Percentiles rank a stretch among this genome's conserved stretches.
These are phyloP conservation scores for Monomorium pharaonis DNA, from an alignment of 1,140 invertebrate genomes.

Conservation along the genomic window DNA sequence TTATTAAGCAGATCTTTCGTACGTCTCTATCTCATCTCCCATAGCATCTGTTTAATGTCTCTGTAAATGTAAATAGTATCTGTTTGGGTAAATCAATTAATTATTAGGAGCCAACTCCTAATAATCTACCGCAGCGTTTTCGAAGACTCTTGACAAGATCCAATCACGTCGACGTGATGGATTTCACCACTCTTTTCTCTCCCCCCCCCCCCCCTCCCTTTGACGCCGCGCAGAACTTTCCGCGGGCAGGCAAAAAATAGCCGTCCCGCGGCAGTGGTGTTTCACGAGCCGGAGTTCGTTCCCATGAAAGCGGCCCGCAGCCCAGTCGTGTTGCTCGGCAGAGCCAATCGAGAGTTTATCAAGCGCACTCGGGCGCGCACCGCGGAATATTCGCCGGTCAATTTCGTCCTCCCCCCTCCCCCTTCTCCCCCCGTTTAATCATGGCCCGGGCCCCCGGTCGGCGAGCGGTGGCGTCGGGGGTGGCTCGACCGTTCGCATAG, in stretches of 20 bases:
- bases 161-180: neutral
- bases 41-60: neutral
- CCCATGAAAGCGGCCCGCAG: conserved; percentile 64
- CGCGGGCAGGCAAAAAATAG: conserved; percentile 11
- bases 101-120: neutral
- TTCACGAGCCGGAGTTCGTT: conserved; percentile 24
- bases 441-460: conserved; percentile 74
- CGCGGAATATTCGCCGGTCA: conserved; percentile 77
- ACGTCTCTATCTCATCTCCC: neutral
- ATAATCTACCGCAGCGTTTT: neutral
- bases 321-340: conserved; percentile 65
- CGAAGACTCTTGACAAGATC: neutral
- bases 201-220: neutral
- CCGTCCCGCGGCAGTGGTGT: conserved; percentile 16
- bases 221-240: conserved; percentile 12
- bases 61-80: no score
- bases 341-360: conserved; percentile 72
- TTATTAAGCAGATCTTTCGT: neutral
- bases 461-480: conserved; percentile 76
- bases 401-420: conserved; percentile 82
- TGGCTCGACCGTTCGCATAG: conserved; percentile 67
- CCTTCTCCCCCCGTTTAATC: conserved; percentile 84
- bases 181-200: neutral
- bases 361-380: conserved; percentile 53
- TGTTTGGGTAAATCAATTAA: neutral